Percentiles rank a stretch among this genome's conserved stretches.
Evolutionary conservation across 2,888 invertebrate genomes (phyloP).

Genomic region (Acrobasis consociella): DNA sequence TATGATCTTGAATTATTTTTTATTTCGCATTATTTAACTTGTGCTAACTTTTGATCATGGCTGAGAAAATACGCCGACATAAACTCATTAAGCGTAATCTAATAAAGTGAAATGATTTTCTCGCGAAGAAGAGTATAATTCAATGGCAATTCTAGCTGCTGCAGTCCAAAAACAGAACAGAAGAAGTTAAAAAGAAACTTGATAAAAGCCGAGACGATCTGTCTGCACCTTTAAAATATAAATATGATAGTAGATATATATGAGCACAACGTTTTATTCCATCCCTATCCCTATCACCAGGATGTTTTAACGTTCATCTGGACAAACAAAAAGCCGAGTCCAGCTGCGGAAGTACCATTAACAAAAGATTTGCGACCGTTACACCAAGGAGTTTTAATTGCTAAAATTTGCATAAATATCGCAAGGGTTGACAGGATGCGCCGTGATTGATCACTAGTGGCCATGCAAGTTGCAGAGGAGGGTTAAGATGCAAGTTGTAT

Average conservation of each 20-base stretch:
- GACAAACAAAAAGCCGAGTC: constrained; percentile 24
- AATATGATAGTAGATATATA: too few relatives aligned
- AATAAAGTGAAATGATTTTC: too few relatives aligned
- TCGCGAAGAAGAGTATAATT: too few relatives aligned
- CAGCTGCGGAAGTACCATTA: constrained; percentile 29
- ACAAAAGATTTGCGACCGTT: constrained; percentile 35
- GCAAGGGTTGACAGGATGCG: constrained; percentile 26
- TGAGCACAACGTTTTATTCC: background rate
- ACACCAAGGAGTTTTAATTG: constrained; percentile 37
- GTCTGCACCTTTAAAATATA: too few relatives aligned
- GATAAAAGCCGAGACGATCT: too few relatives aligned
- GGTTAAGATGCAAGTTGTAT: constrained; percentile 19
- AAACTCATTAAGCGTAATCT: too few relatives aligned
- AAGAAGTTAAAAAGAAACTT: too few relatives aligned
- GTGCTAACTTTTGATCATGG: too few relatives aligned
- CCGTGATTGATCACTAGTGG: constrained; percentile 35
- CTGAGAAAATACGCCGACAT: background rate
- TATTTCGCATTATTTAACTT: too few relatives aligned
- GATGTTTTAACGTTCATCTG: constrained; percentile 22
- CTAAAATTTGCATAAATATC: constrained; percentile 38
- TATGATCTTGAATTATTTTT: too few relatives aligned
- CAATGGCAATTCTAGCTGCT: too few relatives aligned
- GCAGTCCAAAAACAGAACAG: too few relatives aligned
- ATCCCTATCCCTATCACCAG: background rate
- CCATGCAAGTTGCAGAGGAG: constrained; percentile 28